A percentile compares a stretch with the other conserved stretches of the same genome.
Evolutionary conservation across 2,113 vertebrate species (phyloP).

Genomic region (Protobothrops flavoviridis): DNA sequence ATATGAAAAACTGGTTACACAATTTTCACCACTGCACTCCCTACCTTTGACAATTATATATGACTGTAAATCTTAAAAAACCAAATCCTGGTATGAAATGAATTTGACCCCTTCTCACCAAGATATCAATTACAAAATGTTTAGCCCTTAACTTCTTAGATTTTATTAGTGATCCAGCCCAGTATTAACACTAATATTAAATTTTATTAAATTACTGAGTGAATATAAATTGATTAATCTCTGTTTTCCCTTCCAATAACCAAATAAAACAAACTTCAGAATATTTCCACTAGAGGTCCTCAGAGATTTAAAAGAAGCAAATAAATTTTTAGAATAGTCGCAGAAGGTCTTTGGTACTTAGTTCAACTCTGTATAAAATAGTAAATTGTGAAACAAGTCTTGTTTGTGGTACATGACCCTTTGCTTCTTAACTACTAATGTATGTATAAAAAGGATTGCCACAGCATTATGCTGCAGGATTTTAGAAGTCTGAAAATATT

Average conservation of each 20-base stretch:
- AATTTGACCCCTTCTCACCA: background rate
- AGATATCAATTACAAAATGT: background rate
- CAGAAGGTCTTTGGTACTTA: background rate
- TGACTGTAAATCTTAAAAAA: background rate
- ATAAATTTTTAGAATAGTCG: background rate
- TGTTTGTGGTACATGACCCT: background rate
- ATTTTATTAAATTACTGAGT: background rate
- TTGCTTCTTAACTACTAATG: background rate
- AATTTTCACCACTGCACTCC: background rate
- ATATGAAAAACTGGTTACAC: background rate
- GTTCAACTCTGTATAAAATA: background rate
- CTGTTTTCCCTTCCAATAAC: background rate
- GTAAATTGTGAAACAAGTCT: background rate
- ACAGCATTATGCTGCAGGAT: background rate
- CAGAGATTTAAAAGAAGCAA: slow-evolving; percentile 51
- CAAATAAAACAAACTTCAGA: background rate
- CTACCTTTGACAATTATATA: background rate
- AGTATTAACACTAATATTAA: background rate
- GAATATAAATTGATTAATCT: background rate
- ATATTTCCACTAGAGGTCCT: slow-evolving; percentile 63
- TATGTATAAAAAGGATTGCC: background rate
- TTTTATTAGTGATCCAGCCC: background rate
- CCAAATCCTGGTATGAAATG: background rate
- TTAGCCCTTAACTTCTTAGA: background rate
- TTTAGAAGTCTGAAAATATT: background rate